phyloP scores from a whole-genome alignment of 1,140 invertebrate species.

The Cydia amplana region DNA sequence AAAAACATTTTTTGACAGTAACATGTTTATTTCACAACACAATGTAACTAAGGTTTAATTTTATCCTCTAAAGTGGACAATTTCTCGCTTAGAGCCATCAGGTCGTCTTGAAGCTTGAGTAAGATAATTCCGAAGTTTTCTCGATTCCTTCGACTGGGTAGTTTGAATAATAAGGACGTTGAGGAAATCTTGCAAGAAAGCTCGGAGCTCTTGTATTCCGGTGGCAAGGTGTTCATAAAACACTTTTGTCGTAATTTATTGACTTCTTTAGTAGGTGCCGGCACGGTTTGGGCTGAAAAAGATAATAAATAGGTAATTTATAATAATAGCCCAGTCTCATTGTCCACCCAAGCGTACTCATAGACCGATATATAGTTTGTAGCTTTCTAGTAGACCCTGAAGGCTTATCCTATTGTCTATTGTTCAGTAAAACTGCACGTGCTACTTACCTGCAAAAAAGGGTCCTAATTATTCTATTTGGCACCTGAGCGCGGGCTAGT shows the following conservation, averaged over 20 bases:
- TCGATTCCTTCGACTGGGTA: constrained; percentile 55
- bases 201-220: constrained; percentile 58
- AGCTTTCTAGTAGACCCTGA: too few species aligned
- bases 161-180: constrained; percentile 54
- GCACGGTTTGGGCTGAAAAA: neutral
- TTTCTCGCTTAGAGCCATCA: constrained; percentile 59
- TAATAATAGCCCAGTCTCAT: too few species aligned
- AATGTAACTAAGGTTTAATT: constrained; percentile 44
- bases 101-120: constrained; percentile 68
- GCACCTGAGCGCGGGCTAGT: too few species aligned
- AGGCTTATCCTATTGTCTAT: too few species aligned
- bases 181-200: constrained; percentile 57
- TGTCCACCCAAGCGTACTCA: too few species aligned
- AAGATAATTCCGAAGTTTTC: constrained; percentile 66
- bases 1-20: too few species aligned
- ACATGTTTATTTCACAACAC: constrained; percentile 7
- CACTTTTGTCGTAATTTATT: constrained; percentile 44
- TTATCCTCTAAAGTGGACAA: constrained; percentile 63
- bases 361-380: too few species aligned
- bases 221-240: constrained; percentile 40
- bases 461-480: too few species aligned
- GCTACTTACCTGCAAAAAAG: too few species aligned
- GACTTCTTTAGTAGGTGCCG: constrained; percentile 7
- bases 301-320: neutral
- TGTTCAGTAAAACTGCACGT: too few species aligned